Percentiles rank a stretch among this genome's conserved stretches.
phyloP scores from a whole-genome alignment of 2,797 vertebrate genomes.

The Champsocephalus esox region DNA sequence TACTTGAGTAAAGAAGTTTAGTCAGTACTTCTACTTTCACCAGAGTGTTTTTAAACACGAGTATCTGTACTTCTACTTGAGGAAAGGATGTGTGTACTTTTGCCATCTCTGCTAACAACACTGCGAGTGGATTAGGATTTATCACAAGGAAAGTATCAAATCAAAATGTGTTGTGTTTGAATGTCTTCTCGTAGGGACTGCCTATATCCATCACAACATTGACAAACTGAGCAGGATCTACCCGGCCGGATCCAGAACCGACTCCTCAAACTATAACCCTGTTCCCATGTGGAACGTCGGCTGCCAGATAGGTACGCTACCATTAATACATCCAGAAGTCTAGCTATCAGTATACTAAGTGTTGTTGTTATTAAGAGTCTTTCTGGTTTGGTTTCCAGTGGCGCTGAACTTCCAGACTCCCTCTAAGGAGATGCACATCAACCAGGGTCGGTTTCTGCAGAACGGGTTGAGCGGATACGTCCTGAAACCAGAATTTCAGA shows the following conservation, averaged over 20 bases:
- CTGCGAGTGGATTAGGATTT: neutral
- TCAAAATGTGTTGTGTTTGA: neutral
- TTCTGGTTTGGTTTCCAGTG: constrained; percentile 80
- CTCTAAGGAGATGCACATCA: constrained; percentile 92
- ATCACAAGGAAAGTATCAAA: neutral
- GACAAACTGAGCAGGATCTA: constrained; percentile 95
- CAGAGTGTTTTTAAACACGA: no score
- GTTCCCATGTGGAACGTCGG: constrained; percentile 95
- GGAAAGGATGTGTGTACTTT: no score
- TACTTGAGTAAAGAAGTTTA: no score
- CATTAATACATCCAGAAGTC: neutral
- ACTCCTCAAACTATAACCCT: constrained; percentile 96
- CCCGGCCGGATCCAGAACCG: constrained; percentile 92
- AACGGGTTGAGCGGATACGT: constrained; percentile 92
- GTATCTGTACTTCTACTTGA: no score
- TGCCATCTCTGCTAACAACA: neutral
- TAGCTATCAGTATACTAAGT: neutral
- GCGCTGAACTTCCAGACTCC: constrained; percentile 97
- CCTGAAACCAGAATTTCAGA: constrained; percentile 93
- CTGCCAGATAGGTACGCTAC: constrained; percentile 85
- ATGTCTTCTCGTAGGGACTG: constrained; percentile 73
- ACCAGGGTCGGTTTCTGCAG: constrained; percentile 92
- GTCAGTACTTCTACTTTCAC: no score
- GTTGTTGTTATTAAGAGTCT: neutral
- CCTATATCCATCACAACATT: constrained; percentile 90